These are phyloP conservation scores for Drosophila insularis DNA, from an alignment of 1,140 invertebrate genomes.

Conservation along the genomic window DNA sequence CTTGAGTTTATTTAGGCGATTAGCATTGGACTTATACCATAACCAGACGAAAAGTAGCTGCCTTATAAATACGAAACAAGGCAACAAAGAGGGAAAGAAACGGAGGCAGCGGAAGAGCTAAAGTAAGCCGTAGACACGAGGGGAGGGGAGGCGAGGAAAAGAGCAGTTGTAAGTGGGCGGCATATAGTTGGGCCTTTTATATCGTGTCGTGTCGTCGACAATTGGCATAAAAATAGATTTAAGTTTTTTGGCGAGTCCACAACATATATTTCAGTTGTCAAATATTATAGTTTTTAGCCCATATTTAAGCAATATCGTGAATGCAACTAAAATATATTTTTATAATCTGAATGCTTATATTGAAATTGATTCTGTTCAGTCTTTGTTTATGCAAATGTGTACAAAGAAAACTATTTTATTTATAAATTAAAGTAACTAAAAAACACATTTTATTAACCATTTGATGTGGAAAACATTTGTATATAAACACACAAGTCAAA, in stretches of 20 bases:
- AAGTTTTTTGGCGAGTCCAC: conserved; percentile 25
- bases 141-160: background rate
- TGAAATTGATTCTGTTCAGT: background rate
- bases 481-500: no score
- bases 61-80: background rate
- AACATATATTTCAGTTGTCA: conserved; percentile 13
- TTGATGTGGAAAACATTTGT: no score
- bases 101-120: conserved; percentile 8
- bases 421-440: no score
- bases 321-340: background rate
- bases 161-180: conserved; percentile 55
- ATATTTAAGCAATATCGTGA: background rate
- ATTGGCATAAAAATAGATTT: conserved; percentile 71
- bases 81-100: background rate
- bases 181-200: background rate
- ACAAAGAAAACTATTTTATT: no score
- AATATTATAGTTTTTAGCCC: conserved; percentile 18
- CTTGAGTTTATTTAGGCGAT: conserved; percentile 44
- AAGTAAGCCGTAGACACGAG: no score
- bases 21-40: conserved; percentile 32
- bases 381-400: background rate
- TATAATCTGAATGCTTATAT: background rate
- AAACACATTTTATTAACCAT: no score
- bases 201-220: conserved; percentile 27
- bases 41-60: background rate